These are phyloP conservation scores for Drosophila pallidifrons DNA, from an alignment of 1,140 invertebrate species.

Conservation along the genomic window DNA sequence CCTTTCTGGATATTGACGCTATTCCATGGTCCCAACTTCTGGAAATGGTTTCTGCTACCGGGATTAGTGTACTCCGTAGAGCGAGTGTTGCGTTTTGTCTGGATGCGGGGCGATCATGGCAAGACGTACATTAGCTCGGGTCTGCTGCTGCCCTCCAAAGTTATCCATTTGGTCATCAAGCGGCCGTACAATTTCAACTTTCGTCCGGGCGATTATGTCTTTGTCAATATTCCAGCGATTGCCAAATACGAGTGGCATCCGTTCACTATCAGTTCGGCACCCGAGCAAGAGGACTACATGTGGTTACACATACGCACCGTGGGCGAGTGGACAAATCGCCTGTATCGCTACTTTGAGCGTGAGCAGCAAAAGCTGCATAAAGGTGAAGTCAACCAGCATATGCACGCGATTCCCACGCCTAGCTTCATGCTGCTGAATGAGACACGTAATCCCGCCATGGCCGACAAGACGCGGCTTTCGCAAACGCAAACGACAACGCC, in stretches of 20 bases:
- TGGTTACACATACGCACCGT: slow-evolving; percentile 97
- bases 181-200: slow-evolving; percentile 94
- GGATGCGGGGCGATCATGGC: slow-evolving; percentile 89
- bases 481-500: slow-evolving; percentile 58
- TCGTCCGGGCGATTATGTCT: slow-evolving; percentile 97
- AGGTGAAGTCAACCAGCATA: slow-evolving; percentile 85
- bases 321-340: slow-evolving; percentile 96
- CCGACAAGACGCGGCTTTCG: slow-evolving; percentile 2
- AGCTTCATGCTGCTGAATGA: slow-evolving; percentile 69
- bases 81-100: slow-evolving; percentile 85
- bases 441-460: slow-evolving; percentile 59
- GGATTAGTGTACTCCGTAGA: slow-evolving; percentile 93
- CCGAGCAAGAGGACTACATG: slow-evolving; percentile 96
- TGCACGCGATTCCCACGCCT: slow-evolving; percentile 75
- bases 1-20: slow-evolving; percentile 95
- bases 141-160: slow-evolving; percentile 93
- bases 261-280: slow-evolving; percentile 98
- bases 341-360: slow-evolving; percentile 95
- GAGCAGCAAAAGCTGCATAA: slow-evolving; percentile 91
- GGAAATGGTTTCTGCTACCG: slow-evolving; percentile 97
- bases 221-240: slow-evolving; percentile 96
- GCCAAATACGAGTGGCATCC: slow-evolving; percentile 98
- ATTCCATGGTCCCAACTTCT: slow-evolving; percentile 96
- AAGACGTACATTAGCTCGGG: slow-evolving; percentile 95
- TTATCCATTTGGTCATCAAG: slow-evolving; percentile 95